phyloP scores from a whole-genome alignment of 2,888 invertebrate genomes.

The Macaria liturata region DNA sequence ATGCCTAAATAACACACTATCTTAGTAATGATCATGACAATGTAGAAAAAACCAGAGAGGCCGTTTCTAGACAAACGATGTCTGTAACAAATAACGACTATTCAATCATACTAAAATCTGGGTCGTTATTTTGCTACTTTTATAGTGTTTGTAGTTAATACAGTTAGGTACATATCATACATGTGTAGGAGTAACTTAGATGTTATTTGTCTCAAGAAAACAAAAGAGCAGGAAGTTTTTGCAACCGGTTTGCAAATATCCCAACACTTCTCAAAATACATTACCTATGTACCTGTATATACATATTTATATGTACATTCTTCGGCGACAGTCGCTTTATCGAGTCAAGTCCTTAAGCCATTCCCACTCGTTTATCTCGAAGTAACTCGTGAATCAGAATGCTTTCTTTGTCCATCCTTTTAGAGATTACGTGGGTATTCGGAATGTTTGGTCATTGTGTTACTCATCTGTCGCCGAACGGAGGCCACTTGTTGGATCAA shows the following conservation, averaged over 20 bases:
- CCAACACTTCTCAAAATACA: neutral
- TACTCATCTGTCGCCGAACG: conserved; percentile 11
- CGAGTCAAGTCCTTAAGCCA: conserved; percentile 10
- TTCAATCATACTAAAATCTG: too few species aligned
- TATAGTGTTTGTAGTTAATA: too few species aligned
- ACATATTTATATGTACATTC: neutral
- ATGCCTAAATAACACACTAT: too few species aligned
- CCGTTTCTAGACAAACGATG: too few species aligned
- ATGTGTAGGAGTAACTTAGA: neutral
- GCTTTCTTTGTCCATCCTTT: conserved; percentile 33
- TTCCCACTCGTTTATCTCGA: conserved; percentile 25
- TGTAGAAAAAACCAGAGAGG: too few species aligned
- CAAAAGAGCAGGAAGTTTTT: conserved; percentile 25
- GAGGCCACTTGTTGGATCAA: neutral
- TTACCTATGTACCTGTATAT: too few species aligned
- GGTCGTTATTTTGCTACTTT: too few species aligned
- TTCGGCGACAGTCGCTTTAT: neutral
- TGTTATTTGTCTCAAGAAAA: conserved; percentile 1
- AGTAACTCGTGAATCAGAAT: conserved; percentile 24
- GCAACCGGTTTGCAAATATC: conserved; percentile 24
- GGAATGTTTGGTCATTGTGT: conserved; percentile 18
- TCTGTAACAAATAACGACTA: too few species aligned
- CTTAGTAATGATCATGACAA: too few species aligned
- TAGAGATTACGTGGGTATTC: conserved; percentile 23
- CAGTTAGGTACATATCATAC: too few species aligned